A percentile compares a stretch with the other conserved stretches of the same genome.
Conservation (phyloP, 2,797 vertebrate species). For the Arctocebus calabarensis region DNA sequence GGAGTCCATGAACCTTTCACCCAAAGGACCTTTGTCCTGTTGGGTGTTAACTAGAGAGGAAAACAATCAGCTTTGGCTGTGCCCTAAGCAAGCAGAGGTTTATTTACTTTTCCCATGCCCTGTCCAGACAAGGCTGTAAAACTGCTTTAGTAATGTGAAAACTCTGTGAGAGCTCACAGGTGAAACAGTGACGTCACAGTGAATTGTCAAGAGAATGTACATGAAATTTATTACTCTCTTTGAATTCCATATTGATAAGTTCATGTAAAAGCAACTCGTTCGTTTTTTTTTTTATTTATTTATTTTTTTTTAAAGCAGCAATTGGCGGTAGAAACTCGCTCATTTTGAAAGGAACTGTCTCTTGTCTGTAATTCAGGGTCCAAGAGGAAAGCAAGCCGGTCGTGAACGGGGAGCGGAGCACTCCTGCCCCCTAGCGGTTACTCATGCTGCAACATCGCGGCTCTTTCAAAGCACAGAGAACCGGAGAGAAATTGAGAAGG, state of each 20-base stretch:
- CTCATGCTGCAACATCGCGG: background rate
- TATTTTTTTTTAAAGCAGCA: too few relatives aligned
- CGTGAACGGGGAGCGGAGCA: background rate
- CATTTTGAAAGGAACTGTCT: slow-evolving; percentile 9
- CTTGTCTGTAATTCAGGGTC: background rate
- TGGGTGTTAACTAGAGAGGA: background rate
- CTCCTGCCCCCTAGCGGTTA: slow-evolving; percentile 76
- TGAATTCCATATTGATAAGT: slow-evolving; percentile 38
- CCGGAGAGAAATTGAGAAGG: background rate
- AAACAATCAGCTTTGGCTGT: background rate
- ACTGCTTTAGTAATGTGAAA: slow-evolving; percentile 44
- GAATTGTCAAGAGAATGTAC: slow-evolving; percentile 53
- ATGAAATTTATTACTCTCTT: slow-evolving; percentile 36
- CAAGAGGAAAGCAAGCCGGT: background rate
- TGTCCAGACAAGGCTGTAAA: slow-evolving; percentile 65
- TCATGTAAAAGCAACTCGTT: slow-evolving; percentile 41
- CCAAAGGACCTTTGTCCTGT: slow-evolving; percentile 62
- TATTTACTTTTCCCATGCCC: slow-evolving; percentile 72
- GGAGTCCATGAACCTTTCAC: slow-evolving; percentile 48
- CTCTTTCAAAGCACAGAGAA: background rate
- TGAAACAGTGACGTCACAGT: slow-evolving; percentile 40
- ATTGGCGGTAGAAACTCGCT: background rate
- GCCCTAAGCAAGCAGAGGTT: slow-evolving; percentile 20
- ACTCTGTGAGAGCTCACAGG: background rate
- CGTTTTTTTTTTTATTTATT: background rate